Percentiles rank a stretch among this genome's conserved stretches.
Evolutionary conservation across 1,140 invertebrate species (phyloP).

Genomic region (Leptonema lineaticorne): DNA sequence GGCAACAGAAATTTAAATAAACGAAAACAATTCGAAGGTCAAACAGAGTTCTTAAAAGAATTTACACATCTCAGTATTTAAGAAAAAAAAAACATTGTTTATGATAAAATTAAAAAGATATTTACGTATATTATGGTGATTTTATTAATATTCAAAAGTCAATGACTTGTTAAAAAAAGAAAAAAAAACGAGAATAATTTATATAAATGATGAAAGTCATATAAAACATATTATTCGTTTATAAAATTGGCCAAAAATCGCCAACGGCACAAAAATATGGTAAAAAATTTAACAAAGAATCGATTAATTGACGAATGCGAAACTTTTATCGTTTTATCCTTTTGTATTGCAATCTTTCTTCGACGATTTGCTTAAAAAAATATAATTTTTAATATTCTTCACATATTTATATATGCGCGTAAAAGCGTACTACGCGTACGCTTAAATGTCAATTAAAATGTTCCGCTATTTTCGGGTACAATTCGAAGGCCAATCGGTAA

Average conservation of each 20-base stretch:
- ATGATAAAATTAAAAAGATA: neutral
- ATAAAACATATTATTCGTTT: neutral
- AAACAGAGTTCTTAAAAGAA: no score
- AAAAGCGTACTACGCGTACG: no score
- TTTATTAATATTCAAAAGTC: neutral
- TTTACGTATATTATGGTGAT: neutral
- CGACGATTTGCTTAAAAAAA: no score
- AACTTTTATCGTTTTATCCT: neutral
- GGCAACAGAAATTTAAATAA: neutral
- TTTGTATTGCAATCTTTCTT: neutral
- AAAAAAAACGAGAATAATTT: neutral
- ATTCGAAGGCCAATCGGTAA: neutral
- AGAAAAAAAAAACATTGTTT: neutral
- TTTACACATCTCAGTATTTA: no score
- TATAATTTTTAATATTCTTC: no score
- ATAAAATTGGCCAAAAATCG: neutral
- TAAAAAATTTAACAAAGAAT: neutral
- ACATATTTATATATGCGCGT: no score
- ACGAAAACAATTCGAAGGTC: neutral
- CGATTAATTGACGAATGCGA: neutral
- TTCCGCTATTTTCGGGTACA: neutral
- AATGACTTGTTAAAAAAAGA: neutral
- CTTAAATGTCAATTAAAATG: neutral
- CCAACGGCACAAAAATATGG: neutral
- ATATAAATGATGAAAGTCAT: neutral